Evolutionary conservation across 2,888 invertebrate species (phyloP).

Genomic region (Drosophila tanythrix): DNA sequence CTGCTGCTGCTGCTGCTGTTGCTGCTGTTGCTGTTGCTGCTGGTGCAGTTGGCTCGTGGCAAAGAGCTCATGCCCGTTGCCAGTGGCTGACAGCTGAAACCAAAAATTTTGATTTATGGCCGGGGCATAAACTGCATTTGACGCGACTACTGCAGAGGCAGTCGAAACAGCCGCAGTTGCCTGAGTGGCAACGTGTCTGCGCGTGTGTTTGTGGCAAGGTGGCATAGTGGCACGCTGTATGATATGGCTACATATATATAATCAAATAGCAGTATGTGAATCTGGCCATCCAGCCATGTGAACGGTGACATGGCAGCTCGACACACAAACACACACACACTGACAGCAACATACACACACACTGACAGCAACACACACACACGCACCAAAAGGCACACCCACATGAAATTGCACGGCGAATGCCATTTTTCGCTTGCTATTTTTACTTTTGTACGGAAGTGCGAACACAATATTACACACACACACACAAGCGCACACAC

Average conservation of each 20-base stretch:
- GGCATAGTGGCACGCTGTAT: slow-evolving; percentile 43
- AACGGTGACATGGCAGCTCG: slow-evolving; percentile 73
- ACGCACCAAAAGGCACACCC: not conserved
- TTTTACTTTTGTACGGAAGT: slow-evolving; percentile 63
- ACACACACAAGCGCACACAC: slow-evolving; percentile 13
- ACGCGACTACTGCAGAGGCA: slow-evolving; percentile 61
- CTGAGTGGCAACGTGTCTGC: slow-evolving; percentile 18
- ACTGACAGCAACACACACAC: not conserved
- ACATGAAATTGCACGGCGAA: slow-evolving; percentile 50
- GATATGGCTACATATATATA: slow-evolving; percentile 67
- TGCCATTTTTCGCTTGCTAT: slow-evolving; percentile 54
- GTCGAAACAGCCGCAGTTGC: slow-evolving; percentile 20
- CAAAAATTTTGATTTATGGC: slow-evolving; percentile 83
- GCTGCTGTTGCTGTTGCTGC: slow-evolving; percentile 8
- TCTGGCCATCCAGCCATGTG: slow-evolving; percentile 70
- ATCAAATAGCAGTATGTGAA: slow-evolving; percentile 65
- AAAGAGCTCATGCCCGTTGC: slow-evolving; percentile 70
- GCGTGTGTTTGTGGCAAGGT: slow-evolving; percentile 25
- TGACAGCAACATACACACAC: not conserved
- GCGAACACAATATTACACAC: slow-evolving; percentile 69
- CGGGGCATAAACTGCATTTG: slow-evolving; percentile 80
- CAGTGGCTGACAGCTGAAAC: slow-evolving; percentile 79
- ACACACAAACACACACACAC: slow-evolving; percentile 12
- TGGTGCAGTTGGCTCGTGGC: slow-evolving; percentile 8
- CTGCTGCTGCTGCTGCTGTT: not conserved